Conservation (phyloP, 2,888 invertebrate species). For the Lasioglossum zephyrum region DNA sequence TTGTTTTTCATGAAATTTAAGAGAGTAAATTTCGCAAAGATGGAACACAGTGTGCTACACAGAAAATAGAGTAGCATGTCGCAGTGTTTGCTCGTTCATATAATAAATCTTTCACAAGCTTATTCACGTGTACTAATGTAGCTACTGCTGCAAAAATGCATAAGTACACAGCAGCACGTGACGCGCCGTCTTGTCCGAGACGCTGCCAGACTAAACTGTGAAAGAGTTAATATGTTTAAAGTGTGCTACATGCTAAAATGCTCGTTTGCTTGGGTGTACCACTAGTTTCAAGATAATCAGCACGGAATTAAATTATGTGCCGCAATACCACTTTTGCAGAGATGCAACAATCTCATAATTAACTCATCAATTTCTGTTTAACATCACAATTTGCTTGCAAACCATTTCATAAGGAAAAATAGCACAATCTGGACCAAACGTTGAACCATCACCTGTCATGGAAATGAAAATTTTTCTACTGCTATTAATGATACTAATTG, state of each 20-base stretch:
- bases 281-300: neutral
- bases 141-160: neutral
- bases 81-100: neutral
- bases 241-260: neutral
- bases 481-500: too few relatives aligned
- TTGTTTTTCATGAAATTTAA: too few relatives aligned
- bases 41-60: neutral
- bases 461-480: neutral
- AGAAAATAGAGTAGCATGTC: neutral
- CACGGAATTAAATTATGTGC: neutral
- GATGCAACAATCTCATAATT: neutral
- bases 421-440: neutral
- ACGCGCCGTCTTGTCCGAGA: neutral
- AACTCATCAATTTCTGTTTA: neutral
- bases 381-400: neutral
- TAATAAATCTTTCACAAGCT: conserved; percentile 1
- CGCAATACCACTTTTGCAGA: neutral
- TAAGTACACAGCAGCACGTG: neutral
- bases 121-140: neutral
- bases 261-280: neutral
- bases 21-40: neutral
- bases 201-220: neutral
- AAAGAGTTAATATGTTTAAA: conserved; percentile 7
- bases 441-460: neutral
- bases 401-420: neutral